Base-by-base conservation (phyloP, 2,797 vertebrate genomes). In the Squalus acanthias region DNA sequence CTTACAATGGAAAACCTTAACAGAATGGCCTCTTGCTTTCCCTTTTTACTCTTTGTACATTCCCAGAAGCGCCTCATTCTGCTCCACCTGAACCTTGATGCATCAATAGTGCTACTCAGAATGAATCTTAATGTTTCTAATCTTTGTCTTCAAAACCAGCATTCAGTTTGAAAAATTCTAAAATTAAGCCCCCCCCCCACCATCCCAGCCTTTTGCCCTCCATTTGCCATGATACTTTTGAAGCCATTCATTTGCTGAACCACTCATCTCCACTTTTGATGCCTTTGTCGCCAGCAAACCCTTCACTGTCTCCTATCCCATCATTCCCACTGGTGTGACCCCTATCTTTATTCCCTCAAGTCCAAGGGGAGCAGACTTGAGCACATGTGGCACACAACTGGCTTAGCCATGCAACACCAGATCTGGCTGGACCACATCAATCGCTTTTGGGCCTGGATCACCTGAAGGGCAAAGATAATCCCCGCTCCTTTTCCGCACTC, bases 91-190 rank as follows among this genome's bases (percentile, higher is more conserved):
- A 95, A 72, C 24, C 9, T 70, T 95, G 67, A 95, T 33, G 22
- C 9, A 70, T 22, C 15, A 69, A 46, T n/a, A 67, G 20, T 26
- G 67, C 20, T 70, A 72, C 39, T 95, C 22, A 13, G 46, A 53
- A 72, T 95, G 67, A 70, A 95, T 95, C 39, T 72, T 95, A 46
- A 95, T 95, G 22, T 17, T 70, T 94, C 67, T 94, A 39, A 94
- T 24, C 15, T 94, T 70, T 69, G 65, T 39, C 39, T 69, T 46
- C 7, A 94, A 46, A 39, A 10, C 13, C 9, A 57, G n/a, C 20
- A 17, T 94, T 10, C 92, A 69, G 92, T 94, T 67, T 94, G 17
- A 70, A 69, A 69, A 4, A 13, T 22, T 20, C 22, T 39, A 67
- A 94, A 69, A 39, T 39, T 69, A 67, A 67, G 69, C 63, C 69